Evolutionary conservation across 2,888 invertebrate genomes (phyloP), one percentile per base, ranked within the genome.

Genomic region (Deilephila elpenor): DNA sequence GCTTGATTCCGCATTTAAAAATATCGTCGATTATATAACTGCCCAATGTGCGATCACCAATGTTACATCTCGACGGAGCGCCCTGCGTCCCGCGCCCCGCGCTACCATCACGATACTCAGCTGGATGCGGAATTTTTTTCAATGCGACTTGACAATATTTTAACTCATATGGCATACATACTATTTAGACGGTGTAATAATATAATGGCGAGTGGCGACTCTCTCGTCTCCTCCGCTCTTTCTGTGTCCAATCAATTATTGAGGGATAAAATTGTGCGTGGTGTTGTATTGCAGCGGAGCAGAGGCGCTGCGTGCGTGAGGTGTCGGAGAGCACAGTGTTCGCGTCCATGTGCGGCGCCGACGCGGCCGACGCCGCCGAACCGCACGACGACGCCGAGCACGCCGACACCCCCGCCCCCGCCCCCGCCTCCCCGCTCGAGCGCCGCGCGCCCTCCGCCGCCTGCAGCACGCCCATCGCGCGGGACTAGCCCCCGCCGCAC

Each of bases 271-370:
- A 29, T 3, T 32, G 32, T 29, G 19, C n/a, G 19, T n/a, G 62
- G n/a, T 64, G 17, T 19, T 8, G 8, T 71, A 20, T 86, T 88
- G 53, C 90, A 95, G 95, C 92, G 79, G 93, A 93, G 86, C 95
- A 95, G 87, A 92, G 91, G 71, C 93, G 93, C 74, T 94, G 88
- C 85, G 95, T 93, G 83, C 91, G 87, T 78, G 95, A 94, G 85
- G 91, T 94, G 81, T 89, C 92, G 4, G 79, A 90, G n/a, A 93
- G 93, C 87, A 83, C 81, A 78, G 91, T 90, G 85, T 89, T 93
- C 84, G 78, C 88, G 77, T 86, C 93, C 74, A 84, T 92, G 84
- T 87, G 91, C 81, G 87, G 80, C 62, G 82, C 76, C 59, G 71
- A 73, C 34, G 75, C 72, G 32, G 75, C 72, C 53, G 75, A 70